Base-by-base conservation (phyloP, 2,797 vertebrate genomes). In the Masticophis lateralis region DNA sequence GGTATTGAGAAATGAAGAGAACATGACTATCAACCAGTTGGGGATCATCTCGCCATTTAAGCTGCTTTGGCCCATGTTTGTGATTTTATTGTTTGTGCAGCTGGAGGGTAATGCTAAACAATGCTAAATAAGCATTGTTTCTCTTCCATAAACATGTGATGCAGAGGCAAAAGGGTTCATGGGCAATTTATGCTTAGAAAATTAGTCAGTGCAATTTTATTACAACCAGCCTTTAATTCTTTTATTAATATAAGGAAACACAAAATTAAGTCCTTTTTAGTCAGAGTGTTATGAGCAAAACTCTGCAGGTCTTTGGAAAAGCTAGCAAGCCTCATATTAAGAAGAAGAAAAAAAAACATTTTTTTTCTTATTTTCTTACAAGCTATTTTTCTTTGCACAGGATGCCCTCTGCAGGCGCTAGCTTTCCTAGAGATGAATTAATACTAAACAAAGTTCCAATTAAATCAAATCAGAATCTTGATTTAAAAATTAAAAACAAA, bases 171-270 rank as follows among this genome's bases (percentile, higher is more conserved):
- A 90, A 94, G 87, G 47, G 97, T 96, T 94, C 92, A 94, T 32
- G 92, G 90, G 92, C 32, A 97, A 97, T 94, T 93, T 95, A 94
- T n/a, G 89, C 51, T 43, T 92, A 89, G 94, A 94, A 97, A 98
- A 98, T 97, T 93, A 97, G 97, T 96, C 96, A 96, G 96, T 96
- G 96, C 96, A 95, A 22, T 91, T 97, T 97, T 97, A 96, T 95
- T 95, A 94, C 91, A 51, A 47, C 37, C 43, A 94, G 83, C 86
- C 27, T 74, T 97, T 97, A 96, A 94, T 87, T 95, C 12, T 93
- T 94, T 96, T 96, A 97, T 96, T 97, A 97, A 96, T 95, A 96
- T 47, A 63, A 95, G 96, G 69, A 61, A 96, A 95, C 59, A 94
- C 93, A 97, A 95, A 96, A 95, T 59, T 91, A 96, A 92, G 93